Base-by-base conservation (phyloP, 2,797 vertebrate species). In the Vultur gryphus region DNA sequence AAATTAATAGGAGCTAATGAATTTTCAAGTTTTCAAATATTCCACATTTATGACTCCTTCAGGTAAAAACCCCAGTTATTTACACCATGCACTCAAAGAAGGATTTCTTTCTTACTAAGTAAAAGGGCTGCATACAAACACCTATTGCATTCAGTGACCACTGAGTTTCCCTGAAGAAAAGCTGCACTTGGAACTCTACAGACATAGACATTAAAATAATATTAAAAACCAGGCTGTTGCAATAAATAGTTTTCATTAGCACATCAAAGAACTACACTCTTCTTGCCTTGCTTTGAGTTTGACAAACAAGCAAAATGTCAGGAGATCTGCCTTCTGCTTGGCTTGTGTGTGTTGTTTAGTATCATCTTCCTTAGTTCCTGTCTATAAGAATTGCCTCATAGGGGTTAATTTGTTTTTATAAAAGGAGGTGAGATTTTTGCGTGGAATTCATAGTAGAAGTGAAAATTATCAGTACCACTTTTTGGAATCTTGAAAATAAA, bases 201-300 rank as follows among this genome's bases (percentile, higher is more conserved):
- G 44, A 51, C 12, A 28, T 28, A 51, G 26, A 61, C 28, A 21
- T 84, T 82, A 82, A 76, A 86, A 82, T 87, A 87, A 84, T 79
- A 95, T 87, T 86, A 89, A 84, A 90, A 57, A 35, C 0, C 41
- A 90, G 51, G 19, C n/a, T 39, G 31, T 76, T 90, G 43, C 52
- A 92, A 88, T 85, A 95, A 87, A 62, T 52, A 90, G 35, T 86
- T 91, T 91, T 86, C 55, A 59, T 84, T 82, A 88, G 28, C 11
- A 48, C 48, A 55, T 80, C 67, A 78, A 91, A 95, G 86, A 75
- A 14, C 35, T 89, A 59, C 62, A 46, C 33, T 31, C 24, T 89
- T 81, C 43, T 52, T 84, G 86, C 39, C 51, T 81, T 88, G 39
- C 64, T 78, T 81, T 72, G 86, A 90, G 49, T 87, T 76, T 76